Conservation (phyloP, 2,113 vertebrate species). For the Brachionichthys hirsutus region DNA sequence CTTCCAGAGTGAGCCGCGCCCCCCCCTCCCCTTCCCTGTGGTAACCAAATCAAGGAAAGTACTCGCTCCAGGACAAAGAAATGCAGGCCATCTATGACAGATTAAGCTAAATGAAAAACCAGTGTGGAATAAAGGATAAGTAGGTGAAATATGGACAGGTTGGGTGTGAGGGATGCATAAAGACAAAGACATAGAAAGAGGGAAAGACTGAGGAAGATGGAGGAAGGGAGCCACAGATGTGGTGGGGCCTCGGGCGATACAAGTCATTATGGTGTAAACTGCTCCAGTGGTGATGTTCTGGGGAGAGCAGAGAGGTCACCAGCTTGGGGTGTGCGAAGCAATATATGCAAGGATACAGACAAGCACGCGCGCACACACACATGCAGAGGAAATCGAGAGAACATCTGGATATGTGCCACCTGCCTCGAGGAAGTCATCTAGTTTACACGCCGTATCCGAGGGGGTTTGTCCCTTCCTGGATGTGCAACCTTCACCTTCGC, state of each 20-base stretch:
- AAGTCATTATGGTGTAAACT: conserved; percentile 81
- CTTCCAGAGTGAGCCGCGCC: conserved; percentile 47
- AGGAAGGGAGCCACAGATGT: conserved; percentile 76
- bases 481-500: conserved; percentile 73
- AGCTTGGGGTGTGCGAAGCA: conserved; percentile 63
- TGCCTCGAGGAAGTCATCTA: conserved; percentile 79
- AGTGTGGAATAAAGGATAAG: conserved; percentile 13
- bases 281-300: conserved; percentile 70
- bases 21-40: background rate
- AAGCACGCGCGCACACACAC: conserved; percentile 45
- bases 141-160: conserved; percentile 22
- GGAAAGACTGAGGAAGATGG: conserved; percentile 64
- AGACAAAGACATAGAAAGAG: conserved; percentile 46
- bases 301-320: conserved; percentile 70
- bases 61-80: conserved; percentile 10
- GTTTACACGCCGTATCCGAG: conserved; percentile 71
- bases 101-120: conserved; percentile 15
- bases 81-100: conserved; percentile 20
- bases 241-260: conserved; percentile 74
- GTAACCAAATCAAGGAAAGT: conserved; percentile 37
- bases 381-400: conserved; percentile 67
- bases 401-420: conserved; percentile 77
- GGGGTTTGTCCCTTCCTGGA: conserved; percentile 72
- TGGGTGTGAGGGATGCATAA: conserved; percentile 21
- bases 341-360: conserved; percentile 57